A percentile compares a stretch with the other conserved stretches of the same genome.
These are phyloP conservation scores for Pygoscelis adeliae DNA, from an alignment of 2,113 vertebrate genomes.

Conservation along the genomic window DNA sequence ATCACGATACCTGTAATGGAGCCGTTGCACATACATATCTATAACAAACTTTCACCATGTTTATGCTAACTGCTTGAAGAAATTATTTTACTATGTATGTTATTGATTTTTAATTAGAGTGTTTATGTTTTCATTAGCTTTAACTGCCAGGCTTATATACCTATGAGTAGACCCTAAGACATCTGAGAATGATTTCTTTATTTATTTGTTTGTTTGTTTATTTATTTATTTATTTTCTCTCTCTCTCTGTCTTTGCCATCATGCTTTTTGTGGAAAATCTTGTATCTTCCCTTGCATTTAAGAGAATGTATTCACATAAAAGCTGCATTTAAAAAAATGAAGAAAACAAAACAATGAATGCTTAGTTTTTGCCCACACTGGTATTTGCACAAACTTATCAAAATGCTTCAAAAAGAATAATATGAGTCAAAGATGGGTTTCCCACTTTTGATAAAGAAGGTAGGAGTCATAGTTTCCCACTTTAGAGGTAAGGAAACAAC, in stretches of 20 bases:
- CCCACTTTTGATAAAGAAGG: background rate
- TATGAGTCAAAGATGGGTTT: background rate
- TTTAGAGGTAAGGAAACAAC: background rate
- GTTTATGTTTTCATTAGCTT: background rate
- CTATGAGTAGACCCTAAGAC: background rate
- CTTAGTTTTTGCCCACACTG: background rate
- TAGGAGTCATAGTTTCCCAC: background rate
- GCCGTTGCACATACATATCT: rapidly evolving
- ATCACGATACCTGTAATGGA: background rate
- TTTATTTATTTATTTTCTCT: background rate
- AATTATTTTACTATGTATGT: background rate
- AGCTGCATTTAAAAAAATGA: background rate
- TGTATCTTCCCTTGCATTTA: background rate
- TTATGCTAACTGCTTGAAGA: background rate
- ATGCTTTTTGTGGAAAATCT: background rate
- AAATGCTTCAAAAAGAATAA: background rate
- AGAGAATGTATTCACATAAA: background rate
- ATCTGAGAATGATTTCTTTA: background rate
- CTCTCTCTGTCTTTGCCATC: background rate
- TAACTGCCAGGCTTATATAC: background rate
- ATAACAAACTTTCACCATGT: background rate
- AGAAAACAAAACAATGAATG: background rate
- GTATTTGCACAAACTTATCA: background rate
- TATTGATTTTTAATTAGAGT: background rate
- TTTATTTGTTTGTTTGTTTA: background rate